Base-by-base conservation (phyloP, 1,140 invertebrate genomes). In the Coelopa frigida region DNA sequence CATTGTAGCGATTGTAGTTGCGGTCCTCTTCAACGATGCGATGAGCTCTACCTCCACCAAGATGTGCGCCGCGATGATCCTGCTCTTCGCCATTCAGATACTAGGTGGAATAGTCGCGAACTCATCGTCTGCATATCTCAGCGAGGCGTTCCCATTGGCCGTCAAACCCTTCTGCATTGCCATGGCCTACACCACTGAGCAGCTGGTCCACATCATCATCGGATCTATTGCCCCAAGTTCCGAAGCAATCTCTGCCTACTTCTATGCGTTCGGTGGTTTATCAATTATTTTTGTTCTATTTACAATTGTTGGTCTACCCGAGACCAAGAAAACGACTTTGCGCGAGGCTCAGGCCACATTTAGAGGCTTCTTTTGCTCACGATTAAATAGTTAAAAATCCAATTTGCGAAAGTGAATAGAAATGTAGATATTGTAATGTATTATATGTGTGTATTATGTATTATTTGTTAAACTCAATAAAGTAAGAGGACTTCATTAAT, bases 251-350 rank as follows among this genome's bases (percentile, higher is more conserved):
- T n/a, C n/a, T n/a, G n/a, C n/a, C n/a, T 62, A 47, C 10, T 61
- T 62, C 39, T 53, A 44, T 20, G 40, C 31, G 12, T 36, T 62
- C 1, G 59, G 59, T 2, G 24, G 38, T 0, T 29, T 61, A 0
- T 31, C 51, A 31, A 6, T 62, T 33, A 32, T 50, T 2, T 53
- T 49, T 6, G 59, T 61, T n/a, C 40, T 59, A 1, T 47, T 49
- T 11, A 53, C 57, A 18, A 44, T 57, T 11, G 61, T 60, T 57
- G 59, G 51, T 15, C 41, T 61, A 49, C 59, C 59, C 2, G 59
- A 61, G 40, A 61, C 59, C 1, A 61, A 57, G 24, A 44, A 51
- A 33, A 48, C 50, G n/a, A 59, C 59, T 0, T 45, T 61, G 6
- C 50, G 51, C 2, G 47, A 59, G 24, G 59, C 59, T 14, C 60